Base-by-base conservation (phyloP, 2,113 vertebrate species). In the Lepus europaeus region DNA sequence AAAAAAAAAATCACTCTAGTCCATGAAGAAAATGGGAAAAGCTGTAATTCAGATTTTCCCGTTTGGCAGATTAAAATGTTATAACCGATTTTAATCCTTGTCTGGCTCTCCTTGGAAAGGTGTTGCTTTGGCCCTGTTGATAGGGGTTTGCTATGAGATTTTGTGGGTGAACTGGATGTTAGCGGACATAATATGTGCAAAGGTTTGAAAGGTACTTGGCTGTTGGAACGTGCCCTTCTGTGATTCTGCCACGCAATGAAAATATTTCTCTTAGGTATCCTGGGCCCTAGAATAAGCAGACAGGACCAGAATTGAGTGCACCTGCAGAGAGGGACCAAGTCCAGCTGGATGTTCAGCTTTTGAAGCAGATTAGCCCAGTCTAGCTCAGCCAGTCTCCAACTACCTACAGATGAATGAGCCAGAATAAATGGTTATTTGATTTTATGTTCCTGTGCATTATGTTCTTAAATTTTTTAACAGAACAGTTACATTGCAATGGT, bases 61-160 rank as follows among this genome's bases (percentile, higher is more conserved):
- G 0, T 27, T 93, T 49, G 14, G 9, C 33, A 81, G 12, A 76
- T 53, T 59, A 22, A 39, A 7, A 31, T 45, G 45, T 39, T 6
- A n/a, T 25, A 39, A 13, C 5, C 12, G 20, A 1, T 53, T 68
- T 85, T 19, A 19, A 22, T 2, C 53, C 53, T 80, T 33, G 25
- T 9, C 17, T 33, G 12, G n/a, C 1, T 17, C 74, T 12, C 9
- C 4, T 1, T 2, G 22, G 3, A 51, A 33, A 0, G 0, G 4
- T 36, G 16, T 20, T 3, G 10, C 19, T 12, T 25, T 63, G 1
- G 45, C 7, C 70, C 74, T 27, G 10, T 14, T 2, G 3, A 39
- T 22, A 33, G 10, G 8, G 1, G 59, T 72, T 64, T 25, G 27
- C 45, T 27, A 5, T 16, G 10, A 68, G 22, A 31, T 49, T 59